Evolutionary conservation across 1,140 invertebrate genomes (phyloP).

Genomic region (Lucilia cuprina): DNA sequence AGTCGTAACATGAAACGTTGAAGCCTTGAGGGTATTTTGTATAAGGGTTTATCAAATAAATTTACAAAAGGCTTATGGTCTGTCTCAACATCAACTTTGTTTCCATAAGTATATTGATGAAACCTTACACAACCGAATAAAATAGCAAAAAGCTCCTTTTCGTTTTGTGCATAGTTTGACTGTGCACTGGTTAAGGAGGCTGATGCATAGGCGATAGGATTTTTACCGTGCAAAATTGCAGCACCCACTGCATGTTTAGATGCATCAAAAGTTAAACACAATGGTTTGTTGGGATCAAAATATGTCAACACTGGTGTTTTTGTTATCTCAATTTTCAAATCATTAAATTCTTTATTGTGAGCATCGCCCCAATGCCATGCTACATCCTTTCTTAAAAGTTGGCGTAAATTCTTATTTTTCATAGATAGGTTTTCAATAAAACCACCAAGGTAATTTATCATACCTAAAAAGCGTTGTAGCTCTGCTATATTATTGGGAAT

Average conservation of each 20-base stretch:
- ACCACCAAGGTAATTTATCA: conserved; percentile 49
- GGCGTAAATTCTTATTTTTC: conserved; percentile 35
- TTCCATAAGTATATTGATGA: conserved; percentile 54
- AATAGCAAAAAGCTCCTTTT: conserved; percentile 62
- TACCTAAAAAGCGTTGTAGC: conserved; percentile 48
- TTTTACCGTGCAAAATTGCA: conserved; percentile 52
- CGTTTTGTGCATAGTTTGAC: conserved; percentile 62
- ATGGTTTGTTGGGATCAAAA: conserved; percentile 49
- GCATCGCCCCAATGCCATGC: conserved; percentile 33
- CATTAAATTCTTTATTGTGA: conserved; percentile 36
- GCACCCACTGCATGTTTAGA: conserved; percentile 54
- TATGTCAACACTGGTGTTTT: conserved; percentile 50
- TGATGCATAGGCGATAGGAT: conserved; percentile 56
- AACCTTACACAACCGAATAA: conserved; percentile 58
- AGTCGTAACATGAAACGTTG: conserved; percentile 56
- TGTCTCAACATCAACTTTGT: conserved; percentile 54
- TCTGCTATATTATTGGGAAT: conserved; percentile 48
- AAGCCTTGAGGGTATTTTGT: conserved; percentile 55
- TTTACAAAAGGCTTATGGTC: conserved; percentile 63
- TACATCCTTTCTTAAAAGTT: conserved; percentile 10
- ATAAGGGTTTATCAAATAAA: conserved; percentile 62
- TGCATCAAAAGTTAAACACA: conserved; percentile 56
- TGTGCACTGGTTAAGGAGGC: conserved; percentile 49
- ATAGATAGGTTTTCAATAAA: conserved; percentile 2
- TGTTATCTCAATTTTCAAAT: conserved; percentile 49